Conservation (phyloP, 2,113 vertebrate species). For the Esox niger region DNA sequence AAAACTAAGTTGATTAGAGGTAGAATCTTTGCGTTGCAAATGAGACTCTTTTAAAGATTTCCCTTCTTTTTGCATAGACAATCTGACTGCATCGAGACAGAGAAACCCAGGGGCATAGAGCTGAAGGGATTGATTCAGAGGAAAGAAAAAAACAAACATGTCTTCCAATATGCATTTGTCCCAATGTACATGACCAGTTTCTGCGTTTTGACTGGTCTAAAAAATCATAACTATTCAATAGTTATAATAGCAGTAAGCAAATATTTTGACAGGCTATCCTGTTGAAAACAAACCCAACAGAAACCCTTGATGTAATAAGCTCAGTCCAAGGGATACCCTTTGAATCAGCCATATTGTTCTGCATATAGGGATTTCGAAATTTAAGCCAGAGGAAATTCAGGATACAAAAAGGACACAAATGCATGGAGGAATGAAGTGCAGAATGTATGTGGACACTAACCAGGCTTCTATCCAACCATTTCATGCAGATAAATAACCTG, state of each 20-base stretch:
- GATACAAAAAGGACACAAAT: too few relatives aligned
- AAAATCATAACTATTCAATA: too few relatives aligned
- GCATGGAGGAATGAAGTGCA: too few relatives aligned
- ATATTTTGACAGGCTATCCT: slow-evolving; percentile 8
- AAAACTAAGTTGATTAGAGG: slow-evolving; percentile 37
- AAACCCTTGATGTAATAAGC: not conserved
- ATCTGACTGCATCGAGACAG: not conserved
- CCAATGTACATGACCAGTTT: not conserved
- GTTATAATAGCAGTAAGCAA: too few relatives aligned
- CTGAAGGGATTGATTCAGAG: not conserved
- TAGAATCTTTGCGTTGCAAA: slow-evolving; percentile 36
- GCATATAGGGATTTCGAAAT: too few relatives aligned
- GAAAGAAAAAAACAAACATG: not conserved
- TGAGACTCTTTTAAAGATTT: slow-evolving; percentile 35
- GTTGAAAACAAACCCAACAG: not conserved
- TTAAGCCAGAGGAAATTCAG: too few relatives aligned
- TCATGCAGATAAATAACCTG: too few relatives aligned
- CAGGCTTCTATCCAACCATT: too few relatives aligned
- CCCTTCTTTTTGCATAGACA: not conserved
- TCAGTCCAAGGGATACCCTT: not conserved
- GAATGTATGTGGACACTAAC: too few relatives aligned
- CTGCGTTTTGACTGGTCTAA: not conserved
- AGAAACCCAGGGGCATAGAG: not conserved
- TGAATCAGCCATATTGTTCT: not conserved
- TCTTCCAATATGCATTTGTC: not conserved